Conservation (phyloP, 2,113 vertebrate species). For the Daphoenositta chrysoptera region DNA sequence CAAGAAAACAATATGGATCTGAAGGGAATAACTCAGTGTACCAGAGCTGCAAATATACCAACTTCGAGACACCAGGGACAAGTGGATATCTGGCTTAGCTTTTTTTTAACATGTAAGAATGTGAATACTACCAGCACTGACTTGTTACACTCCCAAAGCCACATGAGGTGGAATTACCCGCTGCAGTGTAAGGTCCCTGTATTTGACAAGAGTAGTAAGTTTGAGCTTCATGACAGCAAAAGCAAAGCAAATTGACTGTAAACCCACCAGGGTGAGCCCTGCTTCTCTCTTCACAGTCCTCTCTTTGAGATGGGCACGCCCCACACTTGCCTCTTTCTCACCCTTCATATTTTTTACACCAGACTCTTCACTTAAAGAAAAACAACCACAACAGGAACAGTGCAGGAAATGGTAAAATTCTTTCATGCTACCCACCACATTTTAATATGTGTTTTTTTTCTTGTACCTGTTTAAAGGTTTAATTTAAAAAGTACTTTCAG, state of each 20-base stretch:
- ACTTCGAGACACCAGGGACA: neutral
- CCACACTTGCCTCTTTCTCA: neutral
- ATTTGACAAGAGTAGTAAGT: neutral
- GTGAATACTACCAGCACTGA: neutral
- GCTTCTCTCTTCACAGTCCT: neutral
- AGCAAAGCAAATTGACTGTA: neutral
- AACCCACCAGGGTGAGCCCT: neutral
- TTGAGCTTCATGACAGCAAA: neutral
- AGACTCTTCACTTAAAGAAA: neutral
- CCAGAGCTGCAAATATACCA: neutral
- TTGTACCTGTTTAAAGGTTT: neutral
- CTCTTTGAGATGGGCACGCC: neutral
- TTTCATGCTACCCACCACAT: neutral
- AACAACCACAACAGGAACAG: conserved; percentile 36
- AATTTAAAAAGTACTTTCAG: neutral
- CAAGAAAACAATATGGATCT: neutral
- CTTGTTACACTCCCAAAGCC: neutral
- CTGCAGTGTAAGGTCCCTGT: neutral
- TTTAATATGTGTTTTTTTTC: neutral
- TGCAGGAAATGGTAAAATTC: neutral
- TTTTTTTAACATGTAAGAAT: neutral
- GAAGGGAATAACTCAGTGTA: neutral
- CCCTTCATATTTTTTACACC: neutral
- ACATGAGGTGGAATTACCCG: neutral
- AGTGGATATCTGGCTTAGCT: neutral